Conservation (phyloP, 2,113 vertebrate genomes). For the Cnemophilus loriae region DNA sequence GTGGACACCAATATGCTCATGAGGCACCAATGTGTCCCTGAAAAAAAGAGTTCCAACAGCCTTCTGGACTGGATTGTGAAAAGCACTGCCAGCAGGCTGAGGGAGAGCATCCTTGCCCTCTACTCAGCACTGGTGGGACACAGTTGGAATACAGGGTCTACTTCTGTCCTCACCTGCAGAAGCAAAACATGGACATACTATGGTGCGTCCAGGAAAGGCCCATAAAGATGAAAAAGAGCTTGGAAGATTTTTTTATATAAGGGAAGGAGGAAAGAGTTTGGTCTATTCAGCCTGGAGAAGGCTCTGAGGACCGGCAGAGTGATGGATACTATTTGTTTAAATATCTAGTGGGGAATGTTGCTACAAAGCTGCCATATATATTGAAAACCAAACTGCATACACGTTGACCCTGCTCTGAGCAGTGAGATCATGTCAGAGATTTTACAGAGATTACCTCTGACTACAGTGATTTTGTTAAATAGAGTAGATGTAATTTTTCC, state of each 20-base stretch:
- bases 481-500: background rate
- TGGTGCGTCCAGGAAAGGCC: rapidly evolving
- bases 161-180: background rate
- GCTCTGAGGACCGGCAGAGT: background rate
- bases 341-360: background rate
- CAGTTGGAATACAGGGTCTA: background rate
- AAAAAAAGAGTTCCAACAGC: background rate
- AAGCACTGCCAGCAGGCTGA: background rate
- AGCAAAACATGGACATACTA: background rate
- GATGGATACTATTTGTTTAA: background rate
- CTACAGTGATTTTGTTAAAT: background rate
- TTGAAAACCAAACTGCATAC: background rate
- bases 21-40: no score
- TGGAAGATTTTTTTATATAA: background rate
- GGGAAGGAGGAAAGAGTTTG: background rate
- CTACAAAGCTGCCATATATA: background rate
- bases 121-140: background rate
- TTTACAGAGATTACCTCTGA: background rate
- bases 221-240: background rate
- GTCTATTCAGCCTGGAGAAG: background rate
- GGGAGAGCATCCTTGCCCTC: background rate
- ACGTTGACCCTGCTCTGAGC: background rate
- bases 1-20: background rate
- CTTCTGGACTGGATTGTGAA: background rate
- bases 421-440: background rate